phyloP scores from a whole-genome alignment of 2,888 invertebrate genomes.

The Lepidonotus clava region DNA sequence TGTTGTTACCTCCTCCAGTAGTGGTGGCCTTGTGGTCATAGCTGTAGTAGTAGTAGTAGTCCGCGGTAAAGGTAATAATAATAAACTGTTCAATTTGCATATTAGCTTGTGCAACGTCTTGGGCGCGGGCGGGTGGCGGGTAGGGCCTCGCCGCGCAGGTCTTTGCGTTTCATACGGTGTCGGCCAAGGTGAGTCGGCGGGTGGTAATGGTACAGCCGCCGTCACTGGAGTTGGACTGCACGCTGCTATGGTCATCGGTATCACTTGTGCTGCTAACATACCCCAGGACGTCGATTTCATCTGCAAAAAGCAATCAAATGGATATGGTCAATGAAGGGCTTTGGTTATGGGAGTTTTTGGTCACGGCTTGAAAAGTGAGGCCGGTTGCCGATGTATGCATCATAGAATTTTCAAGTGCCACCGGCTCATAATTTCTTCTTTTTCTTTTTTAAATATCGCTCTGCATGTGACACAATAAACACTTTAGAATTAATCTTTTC shows the following conservation, averaged over 20 bases:
- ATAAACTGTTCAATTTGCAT: slow-evolving; percentile 51
- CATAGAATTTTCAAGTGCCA: too few relatives aligned
- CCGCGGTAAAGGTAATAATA: background rate
- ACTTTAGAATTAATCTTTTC: too few relatives aligned
- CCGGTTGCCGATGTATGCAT: too few relatives aligned
- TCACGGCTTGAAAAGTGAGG: too few relatives aligned
- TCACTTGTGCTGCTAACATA: slow-evolving; percentile 54
- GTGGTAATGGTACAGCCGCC: slow-evolving; percentile 52
- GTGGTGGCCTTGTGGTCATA: background rate
- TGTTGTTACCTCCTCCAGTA: background rate
- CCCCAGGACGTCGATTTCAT: slow-evolving; percentile 57
- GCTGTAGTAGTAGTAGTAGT: background rate
- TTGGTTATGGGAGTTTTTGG: too few relatives aligned
- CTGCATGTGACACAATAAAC: too few relatives aligned
- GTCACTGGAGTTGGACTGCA: slow-evolving; percentile 54
- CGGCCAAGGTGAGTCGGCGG: slow-evolving; percentile 30
- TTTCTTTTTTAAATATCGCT: too few relatives aligned
- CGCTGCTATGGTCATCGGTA: slow-evolving; percentile 58
- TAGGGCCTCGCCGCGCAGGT: background rate
- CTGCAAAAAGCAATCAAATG: slow-evolving; percentile 38
- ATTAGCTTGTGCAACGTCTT: background rate
- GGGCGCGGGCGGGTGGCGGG: background rate
- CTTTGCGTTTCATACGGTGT: slow-evolving; percentile 50
- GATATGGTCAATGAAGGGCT: background rate
- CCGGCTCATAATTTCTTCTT: too few relatives aligned